phyloP scores from a whole-genome alignment of 2,888 invertebrate genomes.

The Emmelina monodactyla region DNA sequence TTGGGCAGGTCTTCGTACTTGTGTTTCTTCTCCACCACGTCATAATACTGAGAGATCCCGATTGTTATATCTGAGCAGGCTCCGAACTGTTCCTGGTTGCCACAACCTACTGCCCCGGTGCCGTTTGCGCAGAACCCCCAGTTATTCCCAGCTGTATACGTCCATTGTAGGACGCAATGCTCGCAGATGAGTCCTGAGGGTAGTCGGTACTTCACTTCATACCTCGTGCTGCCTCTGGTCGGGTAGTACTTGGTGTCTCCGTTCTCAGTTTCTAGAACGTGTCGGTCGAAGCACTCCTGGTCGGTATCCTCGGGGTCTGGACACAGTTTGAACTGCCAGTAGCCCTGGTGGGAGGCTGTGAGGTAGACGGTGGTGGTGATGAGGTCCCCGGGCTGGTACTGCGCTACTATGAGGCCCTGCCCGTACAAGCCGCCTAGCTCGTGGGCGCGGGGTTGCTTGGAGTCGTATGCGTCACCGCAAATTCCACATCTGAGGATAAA shows the following conservation, averaged over 20 bases:
- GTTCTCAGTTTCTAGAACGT: conserved; percentile 65
- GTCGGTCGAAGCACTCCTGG: conserved; percentile 77
- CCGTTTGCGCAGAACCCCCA: conserved; percentile 79
- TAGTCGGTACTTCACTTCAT: conserved; percentile 71
- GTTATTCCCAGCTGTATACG: conserved; percentile 83
- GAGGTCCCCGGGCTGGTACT: conserved; percentile 70
- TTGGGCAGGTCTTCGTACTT: conserved; percentile 22
- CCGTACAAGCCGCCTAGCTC: conserved; percentile 85
- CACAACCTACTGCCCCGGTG: conserved; percentile 80
- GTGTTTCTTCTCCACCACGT: conserved; percentile 17
- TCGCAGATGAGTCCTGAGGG: conserved; percentile 71
- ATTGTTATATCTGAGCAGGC: conserved; percentile 83
- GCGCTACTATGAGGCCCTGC: conserved; percentile 75
- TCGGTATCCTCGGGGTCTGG: conserved; percentile 71
- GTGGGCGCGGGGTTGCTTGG: conserved; percentile 72
- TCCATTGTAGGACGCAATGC: conserved; percentile 88
- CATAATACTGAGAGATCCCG: conserved; percentile 31
- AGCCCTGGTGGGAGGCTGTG: conserved; percentile 84
- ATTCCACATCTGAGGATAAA: conserved; percentile 81
- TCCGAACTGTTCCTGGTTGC: conserved; percentile 84
- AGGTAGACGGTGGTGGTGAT: conserved; percentile 77
- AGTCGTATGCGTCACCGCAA: conserved; percentile 84
- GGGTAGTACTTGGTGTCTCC: conserved; percentile 73
- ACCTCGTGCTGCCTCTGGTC: conserved; percentile 71
- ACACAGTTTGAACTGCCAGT: conserved; percentile 83